Evolutionary conservation across 2,888 invertebrate species (phyloP).

Genomic region (Eretmocerus hayati): DNA sequence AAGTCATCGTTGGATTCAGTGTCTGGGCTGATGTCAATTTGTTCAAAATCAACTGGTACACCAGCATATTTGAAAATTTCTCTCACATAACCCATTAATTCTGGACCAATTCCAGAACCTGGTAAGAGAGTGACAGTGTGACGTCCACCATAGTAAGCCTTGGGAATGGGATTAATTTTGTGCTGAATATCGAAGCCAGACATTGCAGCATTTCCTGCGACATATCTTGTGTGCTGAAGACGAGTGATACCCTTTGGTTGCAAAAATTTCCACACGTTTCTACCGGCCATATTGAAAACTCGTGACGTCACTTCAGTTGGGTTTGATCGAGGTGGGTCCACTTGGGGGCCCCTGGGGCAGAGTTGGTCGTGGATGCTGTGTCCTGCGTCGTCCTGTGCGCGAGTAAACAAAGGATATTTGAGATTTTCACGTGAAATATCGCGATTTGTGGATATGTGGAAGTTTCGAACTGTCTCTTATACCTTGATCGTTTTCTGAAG

Average conservation of each 20-base stretch:
- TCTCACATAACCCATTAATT: conserved; percentile 85
- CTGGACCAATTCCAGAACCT: conserved; percentile 96
- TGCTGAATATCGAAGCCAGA: conserved; percentile 65
- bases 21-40: conserved; percentile 77
- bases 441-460: too few relatives aligned
- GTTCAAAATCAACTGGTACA: conserved; percentile 94
- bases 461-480: too few relatives aligned
- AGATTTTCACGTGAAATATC: too few relatives aligned
- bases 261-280: conserved; percentile 34
- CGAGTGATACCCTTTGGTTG: conserved; percentile 35
- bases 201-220: conserved; percentile 32
- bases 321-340: too few relatives aligned
- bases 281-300: conserved; percentile 28
- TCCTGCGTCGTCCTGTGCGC: too few relatives aligned
- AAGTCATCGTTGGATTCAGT: conserved; percentile 79
- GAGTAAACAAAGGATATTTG: too few relatives aligned
- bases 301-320: too few relatives aligned
- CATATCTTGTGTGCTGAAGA: conserved; percentile 38
- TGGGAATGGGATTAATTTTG: conserved; percentile 56
- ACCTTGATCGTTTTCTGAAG: too few relatives aligned
- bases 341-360: too few relatives aligned
- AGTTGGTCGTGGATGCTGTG: too few relatives aligned
- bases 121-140: conserved; percentile 93
- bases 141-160: conserved; percentile 89
- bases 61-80: conserved; percentile 70